Evolutionary conservation across 2,113 vertebrate genomes (phyloP), one percentile per base, ranked within the genome.

Genomic region (Heloderma charlesbogerti): DNA sequence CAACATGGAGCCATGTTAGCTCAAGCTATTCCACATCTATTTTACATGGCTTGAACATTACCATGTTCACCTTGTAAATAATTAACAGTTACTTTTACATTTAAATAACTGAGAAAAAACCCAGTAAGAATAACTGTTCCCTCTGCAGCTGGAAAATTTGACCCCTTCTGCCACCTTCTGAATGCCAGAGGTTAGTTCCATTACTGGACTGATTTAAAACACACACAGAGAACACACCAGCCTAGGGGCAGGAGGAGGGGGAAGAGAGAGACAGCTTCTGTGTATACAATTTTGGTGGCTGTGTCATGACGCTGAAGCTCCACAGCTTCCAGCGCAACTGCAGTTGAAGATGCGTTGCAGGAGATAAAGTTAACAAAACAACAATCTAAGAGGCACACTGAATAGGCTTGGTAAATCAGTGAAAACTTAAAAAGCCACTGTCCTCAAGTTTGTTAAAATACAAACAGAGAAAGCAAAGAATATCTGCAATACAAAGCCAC

Each of bases 161-260:
- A 22, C 3, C 88, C 88, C 18, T 54, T 48, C 13, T 34, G 67
- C 27, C 87, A 43, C 57, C 72, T 34, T 93, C 66, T 67, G 63
- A 77, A 74, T 75, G 31, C 57, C 57, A 60, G 67, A 93, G n/a
- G 84, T 95, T 92, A 89, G 89, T 15, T 25, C 77, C 90, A 88
- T 93, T 91, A 94, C 88, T 93, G 93, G 93, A 87, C n/a, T 79
- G 88, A 91, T 71, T 54, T 94, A 90, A 93, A 95, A 16, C 81
- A 88, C 89, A 89, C 40, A 27, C 5, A 51, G 48, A 51, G 82
- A 91, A 94, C 40, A 93, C 86, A 90, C 27, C 31, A 85, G 54
- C 57, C n/a, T 90, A 16, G 18, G 60, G 60, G 48, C 8, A 8
- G 48, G 89, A 16, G 18, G 15, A 9, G 18, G 60, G 13, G 60